Conservation (phyloP, 2,888 invertebrate genomes). For the Metalampra italica region DNA sequence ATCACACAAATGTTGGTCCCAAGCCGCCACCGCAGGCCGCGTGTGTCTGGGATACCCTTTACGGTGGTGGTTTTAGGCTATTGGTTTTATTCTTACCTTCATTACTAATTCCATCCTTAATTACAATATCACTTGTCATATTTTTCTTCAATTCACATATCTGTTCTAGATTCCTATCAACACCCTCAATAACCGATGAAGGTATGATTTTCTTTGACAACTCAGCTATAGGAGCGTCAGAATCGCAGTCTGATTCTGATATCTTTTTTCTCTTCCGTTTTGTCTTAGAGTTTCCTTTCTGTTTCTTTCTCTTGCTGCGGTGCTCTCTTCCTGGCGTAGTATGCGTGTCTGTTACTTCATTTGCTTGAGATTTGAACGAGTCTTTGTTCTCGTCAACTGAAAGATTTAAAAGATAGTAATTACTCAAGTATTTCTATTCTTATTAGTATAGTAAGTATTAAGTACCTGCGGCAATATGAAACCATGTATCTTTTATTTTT, state of each 20-base stretch:
- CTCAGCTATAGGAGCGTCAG: constrained; percentile 38
- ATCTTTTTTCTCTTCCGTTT: constrained; percentile 13
- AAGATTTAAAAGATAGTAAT: neutral
- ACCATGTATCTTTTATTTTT: too few relatives aligned
- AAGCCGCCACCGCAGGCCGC: too few relatives aligned
- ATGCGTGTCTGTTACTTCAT: constrained; percentile 3
- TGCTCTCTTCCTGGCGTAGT: neutral
- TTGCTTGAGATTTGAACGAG: neutral
- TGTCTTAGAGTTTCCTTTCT: constrained; percentile 11
- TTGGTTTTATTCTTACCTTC: neutral
- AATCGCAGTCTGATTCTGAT: constrained; percentile 28
- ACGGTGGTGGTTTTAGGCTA: too few relatives aligned
- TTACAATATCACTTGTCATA: neutral
- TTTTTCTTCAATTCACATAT: neutral
- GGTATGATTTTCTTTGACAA: constrained; percentile 20
- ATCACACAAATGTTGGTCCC: too few relatives aligned
- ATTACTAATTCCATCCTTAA: neutral
- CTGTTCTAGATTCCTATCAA: neutral
- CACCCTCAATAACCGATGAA: neutral
- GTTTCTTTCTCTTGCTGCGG: constrained; percentile 20
- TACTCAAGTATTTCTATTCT: too few relatives aligned
- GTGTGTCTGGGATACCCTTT: too few relatives aligned
- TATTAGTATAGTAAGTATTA: too few relatives aligned
- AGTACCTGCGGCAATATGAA: too few relatives aligned
- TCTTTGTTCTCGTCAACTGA: neutral